These are phyloP conservation scores for Acanthosepion pharaonis DNA, from an alignment of 2,888 invertebrate species.

Conservation along the genomic window DNA sequence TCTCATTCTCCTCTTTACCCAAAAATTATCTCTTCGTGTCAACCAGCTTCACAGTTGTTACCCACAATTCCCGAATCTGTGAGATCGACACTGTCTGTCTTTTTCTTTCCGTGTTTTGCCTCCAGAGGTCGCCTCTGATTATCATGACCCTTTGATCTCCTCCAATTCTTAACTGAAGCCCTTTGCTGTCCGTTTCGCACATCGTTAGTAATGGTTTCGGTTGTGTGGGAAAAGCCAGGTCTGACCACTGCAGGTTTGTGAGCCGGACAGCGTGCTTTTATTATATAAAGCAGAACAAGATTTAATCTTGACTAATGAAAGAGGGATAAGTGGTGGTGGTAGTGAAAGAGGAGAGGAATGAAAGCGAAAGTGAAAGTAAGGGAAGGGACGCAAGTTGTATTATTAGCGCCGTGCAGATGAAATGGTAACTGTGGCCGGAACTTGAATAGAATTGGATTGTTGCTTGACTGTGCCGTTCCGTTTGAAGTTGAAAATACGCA, in stretches of 20 bases:
- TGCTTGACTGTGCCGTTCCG: not conserved
- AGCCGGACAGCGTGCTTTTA: not conserved
- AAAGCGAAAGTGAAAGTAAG: not conserved
- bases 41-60: not conserved
- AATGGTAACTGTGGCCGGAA: slow-evolving; percentile 10
- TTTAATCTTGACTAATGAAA: slow-evolving; percentile 5
- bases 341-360: not conserved
- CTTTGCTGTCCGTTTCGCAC: slow-evolving; percentile 33
- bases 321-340: not conserved
- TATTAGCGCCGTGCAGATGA: not conserved
- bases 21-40: slow-evolving; percentile 6
- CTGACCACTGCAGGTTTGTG: not conserved
- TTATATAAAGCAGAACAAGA: not conserved
- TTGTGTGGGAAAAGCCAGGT: slow-evolving; percentile 33
- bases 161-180: not conserved
- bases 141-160: not conserved
- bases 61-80: not conserved
- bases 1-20: not conserved
- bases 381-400: not conserved
- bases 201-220: not conserved
- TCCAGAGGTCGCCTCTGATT: not conserved
- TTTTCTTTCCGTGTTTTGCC: not conserved
- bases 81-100: slow-evolving; percentile 20
- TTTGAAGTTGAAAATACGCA: not conserved
- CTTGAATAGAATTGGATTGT: slow-evolving; percentile 17